A percentile compares a stretch with the other conserved stretches of the same genome.
phyloP scores from a whole-genome alignment of 2,888 invertebrate species.

The Papilio gigon region DNA sequence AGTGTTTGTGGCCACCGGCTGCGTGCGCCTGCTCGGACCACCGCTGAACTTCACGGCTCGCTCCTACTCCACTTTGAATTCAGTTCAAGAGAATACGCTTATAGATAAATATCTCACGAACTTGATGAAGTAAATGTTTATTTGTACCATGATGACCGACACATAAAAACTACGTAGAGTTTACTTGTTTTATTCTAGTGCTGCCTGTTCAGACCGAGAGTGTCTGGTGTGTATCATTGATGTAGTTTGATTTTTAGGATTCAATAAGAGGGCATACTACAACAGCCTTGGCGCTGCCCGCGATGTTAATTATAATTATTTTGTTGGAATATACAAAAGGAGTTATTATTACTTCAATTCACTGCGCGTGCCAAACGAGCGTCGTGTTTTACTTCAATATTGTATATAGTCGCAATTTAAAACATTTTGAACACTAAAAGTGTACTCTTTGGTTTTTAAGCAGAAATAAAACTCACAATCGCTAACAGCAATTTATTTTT shows the following conservation, averaged over 20 bases:
- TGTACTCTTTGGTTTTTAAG: background rate
- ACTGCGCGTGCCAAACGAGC: background rate
- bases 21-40: constrained; percentile 12
- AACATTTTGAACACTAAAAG: constrained; percentile 20
- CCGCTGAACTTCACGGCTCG: constrained; percentile 17
- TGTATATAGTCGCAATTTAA: background rate
- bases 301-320: too few relatives aligned
- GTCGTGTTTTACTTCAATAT: background rate
- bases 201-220: too few relatives aligned
- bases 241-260: too few relatives aligned
- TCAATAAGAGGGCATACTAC: too few relatives aligned
- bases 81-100: background rate
- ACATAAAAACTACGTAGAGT: too few relatives aligned
- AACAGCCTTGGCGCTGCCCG: too few relatives aligned
- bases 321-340: background rate
- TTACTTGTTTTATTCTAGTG: too few relatives aligned
- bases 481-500: constrained; percentile 21
- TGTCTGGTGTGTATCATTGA: too few relatives aligned
- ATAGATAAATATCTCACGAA: constrained; percentile 2
- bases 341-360: background rate
- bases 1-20: constrained; percentile 17
- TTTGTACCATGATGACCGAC: too few relatives aligned
- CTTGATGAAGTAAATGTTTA: too few relatives aligned
- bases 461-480: constrained; percentile 16
- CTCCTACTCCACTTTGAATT: background rate